Evolutionary conservation across 2,888 invertebrate genomes (phyloP).

Genomic region (Cybosia mesomella): DNA sequence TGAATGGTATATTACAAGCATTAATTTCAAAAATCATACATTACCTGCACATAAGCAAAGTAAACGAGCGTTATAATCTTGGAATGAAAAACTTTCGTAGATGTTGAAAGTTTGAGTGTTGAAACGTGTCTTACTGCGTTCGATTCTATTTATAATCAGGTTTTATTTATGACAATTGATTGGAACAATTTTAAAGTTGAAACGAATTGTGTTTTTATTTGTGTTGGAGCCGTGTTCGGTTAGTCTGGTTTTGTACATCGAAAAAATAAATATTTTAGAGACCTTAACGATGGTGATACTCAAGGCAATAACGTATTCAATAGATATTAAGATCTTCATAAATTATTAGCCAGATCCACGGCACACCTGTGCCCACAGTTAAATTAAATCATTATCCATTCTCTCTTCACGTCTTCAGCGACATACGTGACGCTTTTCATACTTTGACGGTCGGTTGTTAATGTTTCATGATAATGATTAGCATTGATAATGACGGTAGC

Average conservation of each 20-base stretch:
- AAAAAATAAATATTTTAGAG: neutral
- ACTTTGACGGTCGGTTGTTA: no score
- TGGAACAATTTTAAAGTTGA: neutral
- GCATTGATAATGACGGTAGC: neutral
- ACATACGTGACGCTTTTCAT: neutral
- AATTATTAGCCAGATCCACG: no score
- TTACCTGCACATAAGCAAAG: neutral
- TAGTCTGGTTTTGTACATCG: neutral
- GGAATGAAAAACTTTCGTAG: neutral
- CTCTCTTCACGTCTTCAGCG: neutral
- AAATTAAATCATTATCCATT: neutral
- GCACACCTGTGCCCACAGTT: neutral
- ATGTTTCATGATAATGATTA: neutral
- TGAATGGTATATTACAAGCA: conserved; percentile 1
- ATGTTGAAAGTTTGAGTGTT: neutral
- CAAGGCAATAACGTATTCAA: neutral
- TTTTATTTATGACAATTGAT: neutral
- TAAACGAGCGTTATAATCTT: neutral
- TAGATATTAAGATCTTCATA: no score
- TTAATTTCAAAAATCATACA: neutral
- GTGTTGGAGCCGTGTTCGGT: neutral
- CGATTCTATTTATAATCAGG: neutral
- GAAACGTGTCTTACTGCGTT: neutral
- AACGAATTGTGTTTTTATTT: neutral
- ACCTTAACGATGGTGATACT: neutral